Conservation (phyloP, 2,888 invertebrate genomes). For the Sycophila texana region DNA sequence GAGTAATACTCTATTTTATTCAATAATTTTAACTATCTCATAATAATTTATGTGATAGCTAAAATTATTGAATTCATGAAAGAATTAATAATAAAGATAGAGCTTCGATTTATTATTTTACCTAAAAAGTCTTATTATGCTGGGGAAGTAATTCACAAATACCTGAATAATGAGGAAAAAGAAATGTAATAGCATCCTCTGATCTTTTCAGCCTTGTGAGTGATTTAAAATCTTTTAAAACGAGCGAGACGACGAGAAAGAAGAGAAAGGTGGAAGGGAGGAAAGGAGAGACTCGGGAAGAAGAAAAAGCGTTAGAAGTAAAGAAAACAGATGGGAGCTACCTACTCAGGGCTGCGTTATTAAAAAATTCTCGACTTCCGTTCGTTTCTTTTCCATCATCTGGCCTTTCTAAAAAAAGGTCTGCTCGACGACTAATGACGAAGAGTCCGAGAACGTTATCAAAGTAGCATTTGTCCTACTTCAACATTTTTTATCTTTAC, state of each 20-base stretch:
- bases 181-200: conserved; percentile 8
- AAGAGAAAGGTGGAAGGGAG: background rate
- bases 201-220: conserved; percentile 19
- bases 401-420: conserved; percentile 39
- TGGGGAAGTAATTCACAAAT: conserved; percentile 16
- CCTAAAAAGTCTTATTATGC: conserved; percentile 5
- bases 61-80: background rate
- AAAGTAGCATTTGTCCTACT: conserved; percentile 42
- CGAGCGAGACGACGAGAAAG: background rate
- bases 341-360: conserved; percentile 28
- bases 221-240: conserved; percentile 47
- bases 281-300: background rate
- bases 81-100: background rate
- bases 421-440: conserved; percentile 37
- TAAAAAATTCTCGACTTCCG: conserved; percentile 44
- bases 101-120: conserved; percentile 6
- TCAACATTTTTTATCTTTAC: conserved; percentile 1
- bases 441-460: conserved; percentile 32
- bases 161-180: conserved; percentile 37
- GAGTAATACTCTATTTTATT: no score
- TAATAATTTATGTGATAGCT: background rate
- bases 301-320: conserved; percentile 33
- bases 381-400: conserved; percentile 28
- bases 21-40: no score
- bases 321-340: conserved; percentile 58